phyloP scores from a whole-genome alignment of 2,888 invertebrate species.

The Melieria crassipennis region DNA sequence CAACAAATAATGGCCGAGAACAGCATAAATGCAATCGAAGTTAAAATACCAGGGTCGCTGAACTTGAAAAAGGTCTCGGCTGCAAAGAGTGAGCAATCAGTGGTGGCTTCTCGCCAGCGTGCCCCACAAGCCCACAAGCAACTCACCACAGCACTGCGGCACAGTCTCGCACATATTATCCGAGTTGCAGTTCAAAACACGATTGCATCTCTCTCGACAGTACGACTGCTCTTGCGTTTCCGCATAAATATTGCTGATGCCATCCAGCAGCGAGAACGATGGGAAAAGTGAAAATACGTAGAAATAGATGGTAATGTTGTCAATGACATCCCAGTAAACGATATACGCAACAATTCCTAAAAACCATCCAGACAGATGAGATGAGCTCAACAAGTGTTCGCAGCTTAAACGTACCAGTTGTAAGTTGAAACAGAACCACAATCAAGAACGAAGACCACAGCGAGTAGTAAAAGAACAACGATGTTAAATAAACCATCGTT shows the following conservation, averaged over 20 bases:
- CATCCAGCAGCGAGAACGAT: constrained; percentile 53
- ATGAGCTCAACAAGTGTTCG: not conserved
- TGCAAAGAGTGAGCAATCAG: constrained; percentile 26
- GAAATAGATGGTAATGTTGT: constrained; percentile 48
- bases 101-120: not conserved
- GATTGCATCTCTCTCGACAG: constrained; percentile 45
- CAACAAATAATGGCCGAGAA: constrained; percentile 28
- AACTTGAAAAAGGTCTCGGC: constrained; percentile 50
- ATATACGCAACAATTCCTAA: constrained; percentile 49
- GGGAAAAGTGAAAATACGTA: constrained; percentile 50
- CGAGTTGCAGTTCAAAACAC: constrained; percentile 36
- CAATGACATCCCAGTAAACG: constrained; percentile 54
- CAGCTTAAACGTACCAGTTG: constrained; percentile 40
- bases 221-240: constrained; percentile 42
- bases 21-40: constrained; percentile 45
- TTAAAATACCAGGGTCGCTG: constrained; percentile 49
- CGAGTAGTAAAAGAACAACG: constrained; percentile 74
- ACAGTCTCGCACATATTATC: constrained; percentile 48
- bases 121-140: not conserved
- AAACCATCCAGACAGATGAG: not conserved
- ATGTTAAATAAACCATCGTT: constrained; percentile 76
- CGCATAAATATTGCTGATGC: constrained; percentile 52
- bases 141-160: constrained; percentile 50
- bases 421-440: constrained; percentile 69
- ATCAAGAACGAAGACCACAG: constrained; percentile 76